Evolutionary conservation across 2,113 vertebrate genomes (phyloP), one percentile per base, ranked within the genome.

Genomic region (Proterorhinus semilunaris): DNA sequence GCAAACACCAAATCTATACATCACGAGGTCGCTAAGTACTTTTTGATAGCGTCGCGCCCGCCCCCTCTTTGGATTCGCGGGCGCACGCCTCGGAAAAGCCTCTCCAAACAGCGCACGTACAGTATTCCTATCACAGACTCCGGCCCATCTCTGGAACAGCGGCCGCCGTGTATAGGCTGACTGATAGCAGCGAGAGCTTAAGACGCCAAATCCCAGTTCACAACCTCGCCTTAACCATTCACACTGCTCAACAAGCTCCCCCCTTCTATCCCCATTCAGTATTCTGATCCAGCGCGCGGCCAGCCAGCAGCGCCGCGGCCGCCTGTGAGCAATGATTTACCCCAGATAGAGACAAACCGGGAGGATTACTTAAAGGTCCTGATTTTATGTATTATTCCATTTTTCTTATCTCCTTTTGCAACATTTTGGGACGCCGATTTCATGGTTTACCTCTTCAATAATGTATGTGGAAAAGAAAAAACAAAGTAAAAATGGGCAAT

Each of bases 121-220:
- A 61, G 44, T 44, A 61, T 61, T 61, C 58, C 10, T 43, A 61
- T 61, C 58, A 61, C 58, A 61, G 13, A n/a, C 42, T 9, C 10
- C 10, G 9, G 8, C 52, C 17, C 58, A 45, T 61, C 58, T 61
- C 58, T 10, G 54, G 58, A 61, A 45, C 58, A 61, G 58, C 58
- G 42, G 43, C 3, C 13, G 13, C 6, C 13, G 43, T 61, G 58
- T 61, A 36, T 36, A 17, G 62, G 44, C 62, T 63, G 46, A 63
- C n/a, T 63, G 58, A 61, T 43, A 61, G 10, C 45, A 10, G 62
- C 8, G 10, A 48, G 62, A 63, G 62, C 62, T 48, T 63, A 12
- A 12, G 15, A 61, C 10, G 27, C 55, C 48, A 42, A 69, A 62
- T 61, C 27, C 55, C 55, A 61, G 67, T 50, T 61, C 67, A 69